Conservation (phyloP, 1,140 invertebrate species). For the Cyclina sinensis region DNA sequence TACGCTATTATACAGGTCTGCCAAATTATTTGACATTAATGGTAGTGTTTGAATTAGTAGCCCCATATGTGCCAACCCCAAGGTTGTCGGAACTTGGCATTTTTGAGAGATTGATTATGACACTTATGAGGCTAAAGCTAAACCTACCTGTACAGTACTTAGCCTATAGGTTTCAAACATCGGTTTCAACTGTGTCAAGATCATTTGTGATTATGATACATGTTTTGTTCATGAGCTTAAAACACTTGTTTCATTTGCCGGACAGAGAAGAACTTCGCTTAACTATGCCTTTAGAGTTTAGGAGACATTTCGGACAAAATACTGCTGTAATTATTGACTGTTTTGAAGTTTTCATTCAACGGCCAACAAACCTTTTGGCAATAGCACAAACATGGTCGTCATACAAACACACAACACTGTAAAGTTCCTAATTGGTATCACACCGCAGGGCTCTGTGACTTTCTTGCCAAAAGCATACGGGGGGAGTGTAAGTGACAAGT, state of each 20-base stretch:
- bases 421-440: constrained; percentile 51
- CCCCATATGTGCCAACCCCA: not conserved
- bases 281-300: constrained; percentile 44
- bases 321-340: constrained; percentile 70
- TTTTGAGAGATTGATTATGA: constrained; percentile 42
- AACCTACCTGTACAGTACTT: constrained; percentile 36
- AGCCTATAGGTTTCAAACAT: constrained; percentile 35
- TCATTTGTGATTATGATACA: constrained; percentile 37
- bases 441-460: constrained; percentile 22
- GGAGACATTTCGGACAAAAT: constrained; percentile 34
- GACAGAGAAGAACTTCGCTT: constrained; percentile 28
- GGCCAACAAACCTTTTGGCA: constrained; percentile 63
- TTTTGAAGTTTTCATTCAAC: constrained; percentile 72
- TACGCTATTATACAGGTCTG: constrained; percentile 40
- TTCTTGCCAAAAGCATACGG: constrained; percentile 57
- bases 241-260: constrained; percentile 33
- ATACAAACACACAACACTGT: constrained; percentile 43
- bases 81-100: not conserved
- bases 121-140: constrained; percentile 37
- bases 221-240: constrained; percentile 33
- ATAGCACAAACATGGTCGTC: constrained; percentile 45
- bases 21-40: constrained; percentile 13
- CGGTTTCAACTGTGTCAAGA: constrained; percentile 45
- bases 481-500: constrained; percentile 65
- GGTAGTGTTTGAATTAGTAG: constrained; percentile 5